Evolutionary conservation across 2,113 vertebrate species (phyloP).

Genomic region (Spilogale gracilis): DNA sequence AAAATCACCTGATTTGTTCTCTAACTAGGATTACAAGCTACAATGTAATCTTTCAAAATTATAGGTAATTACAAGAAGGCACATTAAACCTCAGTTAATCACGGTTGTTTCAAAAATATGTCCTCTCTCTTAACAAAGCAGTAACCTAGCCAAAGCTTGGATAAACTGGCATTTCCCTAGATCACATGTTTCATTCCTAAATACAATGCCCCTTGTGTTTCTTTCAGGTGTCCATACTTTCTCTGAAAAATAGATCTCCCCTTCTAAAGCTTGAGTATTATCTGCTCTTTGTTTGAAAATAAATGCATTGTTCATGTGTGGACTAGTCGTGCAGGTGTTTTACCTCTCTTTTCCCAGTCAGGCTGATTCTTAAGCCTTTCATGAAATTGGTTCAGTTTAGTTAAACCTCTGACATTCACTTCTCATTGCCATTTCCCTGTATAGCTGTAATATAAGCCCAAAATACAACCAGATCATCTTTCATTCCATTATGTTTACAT

Average conservation of each 20-base stretch:
- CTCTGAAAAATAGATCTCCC: constrained; percentile 73
- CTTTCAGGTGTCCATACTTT: constrained; percentile 73
- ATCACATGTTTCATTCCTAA: constrained; percentile 79
- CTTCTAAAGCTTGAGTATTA: constrained; percentile 78
- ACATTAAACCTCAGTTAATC: constrained; percentile 79
- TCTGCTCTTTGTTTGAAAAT: constrained; percentile 79
- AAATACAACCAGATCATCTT: constrained; percentile 63
- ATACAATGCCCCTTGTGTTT: constrained; percentile 77
- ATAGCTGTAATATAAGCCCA: constrained; percentile 50
- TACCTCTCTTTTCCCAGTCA: constrained; percentile 51
- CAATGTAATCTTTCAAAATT: constrained; percentile 80
- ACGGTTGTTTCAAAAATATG: constrained; percentile 82
- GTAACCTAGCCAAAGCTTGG: constrained; percentile 70
- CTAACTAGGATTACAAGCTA: constrained; percentile 69
- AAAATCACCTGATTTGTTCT: constrained; percentile 71
- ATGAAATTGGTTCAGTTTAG: constrained; percentile 59
- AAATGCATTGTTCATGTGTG: constrained; percentile 71
- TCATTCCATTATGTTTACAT: constrained; percentile 61
- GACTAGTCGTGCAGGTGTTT: constrained; percentile 74
- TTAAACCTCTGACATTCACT: constrained; percentile 62
- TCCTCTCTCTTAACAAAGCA: constrained; percentile 77
- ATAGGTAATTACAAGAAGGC: constrained; percentile 72
- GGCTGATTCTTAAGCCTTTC: constrained; percentile 70
- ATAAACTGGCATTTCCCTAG: constrained; percentile 81
- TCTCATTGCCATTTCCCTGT: constrained; percentile 39